Conservation (phyloP, 2,797 vertebrate species). For the Hoplostethus mediterraneus region DNA sequence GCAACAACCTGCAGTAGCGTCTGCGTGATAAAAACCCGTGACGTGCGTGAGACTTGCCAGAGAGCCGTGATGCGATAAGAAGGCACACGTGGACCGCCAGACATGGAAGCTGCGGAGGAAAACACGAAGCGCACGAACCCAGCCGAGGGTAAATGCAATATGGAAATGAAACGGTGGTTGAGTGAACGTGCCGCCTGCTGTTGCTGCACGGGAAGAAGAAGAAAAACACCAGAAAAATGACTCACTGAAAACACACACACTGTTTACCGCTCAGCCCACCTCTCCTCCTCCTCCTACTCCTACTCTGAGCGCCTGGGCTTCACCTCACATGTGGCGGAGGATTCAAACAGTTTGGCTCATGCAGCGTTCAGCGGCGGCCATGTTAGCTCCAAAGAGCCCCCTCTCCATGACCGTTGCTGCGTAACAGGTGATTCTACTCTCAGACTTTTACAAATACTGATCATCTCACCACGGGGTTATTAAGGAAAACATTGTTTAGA, state of each 20-base stretch:
- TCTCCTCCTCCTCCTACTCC: no score
- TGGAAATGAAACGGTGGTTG: conserved; percentile 72
- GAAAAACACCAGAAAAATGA: conserved; percentile 20
- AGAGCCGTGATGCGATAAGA: conserved; percentile 63
- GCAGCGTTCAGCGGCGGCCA: conserved; percentile 15
- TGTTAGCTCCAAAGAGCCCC: conserved; percentile 18
- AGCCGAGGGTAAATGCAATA: conserved; percentile 71
- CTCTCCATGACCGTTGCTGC: conserved; percentile 40
- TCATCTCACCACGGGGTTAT: conserved; percentile 13
- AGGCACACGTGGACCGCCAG: conserved; percentile 47
- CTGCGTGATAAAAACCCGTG: conserved; percentile 34
- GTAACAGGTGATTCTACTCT: conserved; percentile 47
- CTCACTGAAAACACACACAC: conserved; percentile 18
- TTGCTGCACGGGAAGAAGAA: conserved; percentile 53
- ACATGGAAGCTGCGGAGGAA: conserved; percentile 57
- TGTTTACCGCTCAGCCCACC: not conserved
- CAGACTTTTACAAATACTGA: conserved; percentile 10
- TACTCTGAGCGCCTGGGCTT: not conserved
- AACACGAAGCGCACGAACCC: conserved; percentile 59
- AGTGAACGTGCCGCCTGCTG: conserved; percentile 62
- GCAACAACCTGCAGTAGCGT: conserved; percentile 21
- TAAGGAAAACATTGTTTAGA: not conserved
- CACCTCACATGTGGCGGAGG: no score
- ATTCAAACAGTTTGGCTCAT: not conserved
- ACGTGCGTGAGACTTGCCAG: conserved; percentile 51